Base-by-base conservation (phyloP, 2,888 invertebrate genomes). In the Dromius quadrimaculatus region DNA sequence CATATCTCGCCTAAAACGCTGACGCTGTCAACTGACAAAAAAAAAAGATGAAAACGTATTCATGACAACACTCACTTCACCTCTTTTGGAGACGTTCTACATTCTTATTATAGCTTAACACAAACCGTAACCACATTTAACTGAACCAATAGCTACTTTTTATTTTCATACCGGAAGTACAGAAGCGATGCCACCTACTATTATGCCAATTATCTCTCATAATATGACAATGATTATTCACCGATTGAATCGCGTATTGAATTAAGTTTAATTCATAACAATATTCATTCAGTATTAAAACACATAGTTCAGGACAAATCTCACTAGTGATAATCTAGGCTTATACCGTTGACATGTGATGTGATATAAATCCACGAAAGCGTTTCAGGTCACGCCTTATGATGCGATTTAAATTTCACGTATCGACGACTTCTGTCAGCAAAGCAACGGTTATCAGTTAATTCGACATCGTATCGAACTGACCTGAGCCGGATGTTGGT, bases 361-460 rank as follows among this genome's bases (percentile, higher is more conserved):
- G 47, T 47, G 9, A 17, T 20, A 8, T 11, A 43, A 43, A 15
- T 43, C 43, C 2, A 15, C 47, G 47, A 47, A 17, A n/a, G 2
- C 6, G 47, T 47, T 47, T 9, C 22, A 20, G 47, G 47, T 47
- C 19, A 47, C 47, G 47, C 11, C 22, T 47, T 22, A 2, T 47
- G 47, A 47, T 54, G 2, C 28, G 54, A 62, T 62, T 62, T 62
- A 62, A 62, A 62, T 62, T 38, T 62, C 41, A 54, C 28, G 54
- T 23, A 54, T 54, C 28, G 54, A 28, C 54, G 28, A 28, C 11
- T 13, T 28, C 28, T 54, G 54, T 54, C 54, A 28, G 28, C 4
- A 11, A 28, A 8, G 28, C 54, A 20, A 22, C 47, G 22, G 20
- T 47, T 47, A n/a, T 47, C 47, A 47, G 22, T 11, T 47, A 47